Percentiles rank a stretch among this genome's conserved stretches.
Conservation (phyloP, 2,113 vertebrate genomes). For the Psettodes erumei region DNA sequence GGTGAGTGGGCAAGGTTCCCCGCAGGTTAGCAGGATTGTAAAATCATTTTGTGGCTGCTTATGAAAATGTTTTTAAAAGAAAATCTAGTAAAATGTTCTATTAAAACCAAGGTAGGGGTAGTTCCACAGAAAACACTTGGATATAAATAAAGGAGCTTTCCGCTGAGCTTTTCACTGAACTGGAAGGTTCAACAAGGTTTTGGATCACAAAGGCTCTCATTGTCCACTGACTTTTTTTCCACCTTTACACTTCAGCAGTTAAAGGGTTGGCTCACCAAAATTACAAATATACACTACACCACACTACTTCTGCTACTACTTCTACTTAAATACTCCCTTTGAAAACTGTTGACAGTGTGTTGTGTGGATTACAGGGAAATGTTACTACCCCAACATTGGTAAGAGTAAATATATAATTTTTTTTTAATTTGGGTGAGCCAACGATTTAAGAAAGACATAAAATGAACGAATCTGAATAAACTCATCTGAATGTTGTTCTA, state of each 20-base stretch:
- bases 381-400: too few relatives aligned
- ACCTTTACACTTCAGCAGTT: not conserved
- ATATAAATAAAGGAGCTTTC: not conserved
- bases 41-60: not conserved
- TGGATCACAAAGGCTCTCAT: not conserved
- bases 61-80: not conserved
- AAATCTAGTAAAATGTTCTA: slow-evolving; percentile 8
- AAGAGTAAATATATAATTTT: not conserved
- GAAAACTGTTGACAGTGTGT: not conserved
- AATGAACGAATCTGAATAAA: not conserved
- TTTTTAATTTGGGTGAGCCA: not conserved
- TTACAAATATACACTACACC: slow-evolving; percentile 4
- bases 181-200: not conserved
- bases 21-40: slow-evolving; percentile 2
- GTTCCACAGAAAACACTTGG: not conserved
- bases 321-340: too few relatives aligned
- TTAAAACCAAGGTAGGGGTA: not conserved
- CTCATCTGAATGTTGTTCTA: not conserved
- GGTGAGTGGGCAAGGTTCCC: slow-evolving; percentile 10
- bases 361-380: not conserved
- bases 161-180: not conserved
- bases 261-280: not conserved
- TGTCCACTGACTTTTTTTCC: not conserved
- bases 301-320: too few relatives aligned
- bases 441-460: not conserved